Evolutionary conservation across 2,797 vertebrate genomes (phyloP).

Genomic region (Acipenser oxyrinchus): DNA sequence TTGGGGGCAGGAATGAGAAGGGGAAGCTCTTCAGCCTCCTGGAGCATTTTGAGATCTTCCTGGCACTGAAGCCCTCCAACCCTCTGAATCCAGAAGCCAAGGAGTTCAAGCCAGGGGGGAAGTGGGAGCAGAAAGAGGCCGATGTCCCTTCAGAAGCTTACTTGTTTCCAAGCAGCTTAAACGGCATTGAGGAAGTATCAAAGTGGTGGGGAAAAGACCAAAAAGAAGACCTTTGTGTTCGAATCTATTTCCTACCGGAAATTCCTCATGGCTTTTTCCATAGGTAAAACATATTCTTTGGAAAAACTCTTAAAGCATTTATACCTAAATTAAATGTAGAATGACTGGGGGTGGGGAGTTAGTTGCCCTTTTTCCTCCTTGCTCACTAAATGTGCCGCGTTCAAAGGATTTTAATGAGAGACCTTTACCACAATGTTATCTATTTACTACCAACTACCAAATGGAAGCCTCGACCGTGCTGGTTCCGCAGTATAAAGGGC

Average conservation of each 20-base stretch:
- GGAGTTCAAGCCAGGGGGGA: slow-evolving; percentile 47
- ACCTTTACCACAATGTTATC: too few relatives aligned
- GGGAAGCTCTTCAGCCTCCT: slow-evolving; percentile 57
- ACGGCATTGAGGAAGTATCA: slow-evolving; percentile 39
- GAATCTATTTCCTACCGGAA: slow-evolving; percentile 52
- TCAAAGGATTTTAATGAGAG: too few relatives aligned
- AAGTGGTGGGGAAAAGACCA: slow-evolving; percentile 55
- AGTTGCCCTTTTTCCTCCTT: too few relatives aligned
- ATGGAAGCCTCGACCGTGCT: too few relatives aligned
- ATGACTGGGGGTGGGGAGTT: too few relatives aligned
- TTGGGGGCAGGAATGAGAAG: slow-evolving; percentile 38
- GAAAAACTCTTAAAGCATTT: too few relatives aligned
- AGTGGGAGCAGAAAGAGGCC: slow-evolving; percentile 24
- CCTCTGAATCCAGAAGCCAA: slow-evolving; percentile 46
- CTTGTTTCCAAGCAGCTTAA: slow-evolving; percentile 58
- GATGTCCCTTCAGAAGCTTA: slow-evolving; percentile 33
- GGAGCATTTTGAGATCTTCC: slow-evolving; percentile 61
- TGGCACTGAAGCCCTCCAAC: slow-evolving; percentile 35
- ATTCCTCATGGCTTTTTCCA: slow-evolving; percentile 62
- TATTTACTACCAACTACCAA: too few relatives aligned
- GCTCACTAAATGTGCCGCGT: too few relatives aligned
- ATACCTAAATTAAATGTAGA: too few relatives aligned
- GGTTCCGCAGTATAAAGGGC: too few relatives aligned
- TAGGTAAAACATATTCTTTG: slow-evolving; percentile 40
- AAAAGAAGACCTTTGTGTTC: slow-evolving; percentile 46